Evolutionary conservation across 2,797 vertebrate species (phyloP).

Genomic region (Hozukius guyotensis): DNA sequence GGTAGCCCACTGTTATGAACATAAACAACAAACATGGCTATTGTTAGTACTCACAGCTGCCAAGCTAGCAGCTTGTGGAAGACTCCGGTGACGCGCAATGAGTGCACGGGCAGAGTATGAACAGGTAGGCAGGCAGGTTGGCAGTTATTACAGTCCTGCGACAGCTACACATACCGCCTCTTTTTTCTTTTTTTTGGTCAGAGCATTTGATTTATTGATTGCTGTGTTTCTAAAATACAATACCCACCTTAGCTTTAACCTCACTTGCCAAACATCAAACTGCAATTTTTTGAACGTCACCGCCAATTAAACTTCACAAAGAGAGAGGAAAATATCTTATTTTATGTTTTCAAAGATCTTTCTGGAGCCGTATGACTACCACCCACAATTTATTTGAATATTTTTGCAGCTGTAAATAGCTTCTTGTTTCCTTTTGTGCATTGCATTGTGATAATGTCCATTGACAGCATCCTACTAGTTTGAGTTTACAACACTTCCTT

Average conservation of each 20-base stretch:
- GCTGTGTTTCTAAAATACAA: neutral
- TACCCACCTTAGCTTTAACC: neutral
- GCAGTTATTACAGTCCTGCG: neutral
- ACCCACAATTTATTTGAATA: neutral
- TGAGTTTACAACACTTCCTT: neutral
- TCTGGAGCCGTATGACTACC: neutral
- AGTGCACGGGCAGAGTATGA: too few species aligned
- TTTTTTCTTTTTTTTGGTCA: neutral
- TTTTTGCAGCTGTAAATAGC: neutral
- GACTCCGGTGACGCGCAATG: too few species aligned
- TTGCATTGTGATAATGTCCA: neutral
- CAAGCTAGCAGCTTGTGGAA: too few species aligned
- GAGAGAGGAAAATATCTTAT: neutral
- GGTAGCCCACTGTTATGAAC: too few species aligned
- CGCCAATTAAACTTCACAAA: neutral
- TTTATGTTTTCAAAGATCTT: neutral
- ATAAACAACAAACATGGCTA: too few species aligned
- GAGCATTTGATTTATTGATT: neutral
- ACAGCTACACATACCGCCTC: neutral
- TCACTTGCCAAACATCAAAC: neutral
- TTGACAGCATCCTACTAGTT: neutral
- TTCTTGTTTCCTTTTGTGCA: neutral
- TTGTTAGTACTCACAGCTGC: too few species aligned
- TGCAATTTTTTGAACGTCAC: neutral
- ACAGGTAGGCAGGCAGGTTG: too few species aligned